phyloP scores from a whole-genome alignment of 2,888 invertebrate species.

The Rotaria socialis region DNA sequence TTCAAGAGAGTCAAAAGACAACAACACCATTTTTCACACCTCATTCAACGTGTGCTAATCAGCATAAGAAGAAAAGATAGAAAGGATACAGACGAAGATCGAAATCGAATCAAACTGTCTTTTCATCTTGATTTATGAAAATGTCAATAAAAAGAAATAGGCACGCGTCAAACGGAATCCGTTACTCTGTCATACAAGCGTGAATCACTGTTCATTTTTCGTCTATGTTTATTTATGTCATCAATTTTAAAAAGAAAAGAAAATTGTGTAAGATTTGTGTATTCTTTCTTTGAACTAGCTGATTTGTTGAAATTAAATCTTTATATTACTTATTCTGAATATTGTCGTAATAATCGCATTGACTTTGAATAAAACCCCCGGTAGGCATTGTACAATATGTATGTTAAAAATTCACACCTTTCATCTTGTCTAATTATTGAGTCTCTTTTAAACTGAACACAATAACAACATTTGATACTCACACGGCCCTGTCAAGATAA shows the following conservation, averaged over 20 bases:
- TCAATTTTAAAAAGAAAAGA: not conserved
- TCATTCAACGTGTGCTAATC: slow-evolving; percentile 3
- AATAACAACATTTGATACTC: slow-evolving; percentile 25
- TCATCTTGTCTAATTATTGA: not conserved
- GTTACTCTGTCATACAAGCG: not conserved
- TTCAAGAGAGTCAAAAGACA: slow-evolving; percentile 24
- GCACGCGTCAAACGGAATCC: slow-evolving; percentile 11
- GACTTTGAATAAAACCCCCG: not conserved
- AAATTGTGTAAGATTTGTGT: slow-evolving; percentile 4
- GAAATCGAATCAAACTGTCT: slow-evolving; percentile 8
- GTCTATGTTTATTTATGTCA: slow-evolving; percentile 22
- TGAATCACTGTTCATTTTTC: slow-evolving; percentile 13
- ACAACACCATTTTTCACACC: slow-evolving; percentile 23
- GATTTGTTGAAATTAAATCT: slow-evolving; percentile 25
- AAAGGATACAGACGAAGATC: slow-evolving; percentile 1
- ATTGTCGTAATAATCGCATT: slow-evolving; percentile 21
- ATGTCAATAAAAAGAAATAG: not conserved
- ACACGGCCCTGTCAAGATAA: not conserved
- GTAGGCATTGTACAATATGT: slow-evolving; percentile 15
- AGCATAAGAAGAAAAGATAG: slow-evolving; percentile 9
- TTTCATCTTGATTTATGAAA: slow-evolving; percentile 18
- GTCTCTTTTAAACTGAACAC: not conserved
- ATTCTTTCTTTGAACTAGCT: slow-evolving; percentile 5
- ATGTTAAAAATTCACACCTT: slow-evolving; percentile 3
- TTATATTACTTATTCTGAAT: not conserved